Percentiles rank a stretch among this genome's conserved stretches.
Evolutionary conservation across 2,797 vertebrate species (phyloP).

Genomic region (Chrysocyon brachyurus): DNA sequence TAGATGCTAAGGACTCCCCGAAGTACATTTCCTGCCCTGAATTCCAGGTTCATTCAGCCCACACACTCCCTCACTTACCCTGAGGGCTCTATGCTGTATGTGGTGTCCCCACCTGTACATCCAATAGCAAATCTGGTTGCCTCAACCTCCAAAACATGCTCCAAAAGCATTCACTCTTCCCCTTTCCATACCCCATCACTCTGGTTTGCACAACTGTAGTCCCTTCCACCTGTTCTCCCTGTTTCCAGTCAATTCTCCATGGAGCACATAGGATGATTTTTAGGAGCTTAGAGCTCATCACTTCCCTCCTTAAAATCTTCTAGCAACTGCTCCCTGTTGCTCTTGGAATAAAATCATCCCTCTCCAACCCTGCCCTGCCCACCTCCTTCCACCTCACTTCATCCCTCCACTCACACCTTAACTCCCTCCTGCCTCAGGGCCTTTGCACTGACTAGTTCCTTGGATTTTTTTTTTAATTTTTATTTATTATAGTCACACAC

Average conservation of each 20-base stretch:
- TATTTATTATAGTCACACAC: no score
- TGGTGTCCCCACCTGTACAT: background rate
- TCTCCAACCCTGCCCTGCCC: background rate
- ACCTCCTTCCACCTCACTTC: background rate
- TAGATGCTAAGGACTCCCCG: background rate
- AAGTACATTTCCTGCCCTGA: background rate
- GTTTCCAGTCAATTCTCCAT: background rate
- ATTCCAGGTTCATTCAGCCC: background rate
- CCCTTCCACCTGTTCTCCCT: background rate
- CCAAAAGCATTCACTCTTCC: background rate
- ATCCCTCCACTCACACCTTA: background rate
- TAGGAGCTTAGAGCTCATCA: background rate
- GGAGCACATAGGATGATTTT: background rate
- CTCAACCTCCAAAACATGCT: background rate
- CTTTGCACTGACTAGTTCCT: background rate
- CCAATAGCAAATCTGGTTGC: fast-evolving
- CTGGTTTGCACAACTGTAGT: fast-evolving
- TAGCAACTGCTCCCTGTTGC: background rate
- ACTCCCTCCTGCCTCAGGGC: background rate
- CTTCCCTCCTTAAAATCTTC: background rate
- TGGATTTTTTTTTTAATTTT: no score
- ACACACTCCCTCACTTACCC: background rate
- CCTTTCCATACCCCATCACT: background rate
- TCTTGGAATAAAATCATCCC: background rate
- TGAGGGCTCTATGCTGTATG: background rate